A percentile compares a stretch with the other conserved stretches of the same genome.
These are phyloP conservation scores for Erythrocebus patas DNA, from an alignment of 2,113 vertebrate genomes.

Conservation along the genomic window DNA sequence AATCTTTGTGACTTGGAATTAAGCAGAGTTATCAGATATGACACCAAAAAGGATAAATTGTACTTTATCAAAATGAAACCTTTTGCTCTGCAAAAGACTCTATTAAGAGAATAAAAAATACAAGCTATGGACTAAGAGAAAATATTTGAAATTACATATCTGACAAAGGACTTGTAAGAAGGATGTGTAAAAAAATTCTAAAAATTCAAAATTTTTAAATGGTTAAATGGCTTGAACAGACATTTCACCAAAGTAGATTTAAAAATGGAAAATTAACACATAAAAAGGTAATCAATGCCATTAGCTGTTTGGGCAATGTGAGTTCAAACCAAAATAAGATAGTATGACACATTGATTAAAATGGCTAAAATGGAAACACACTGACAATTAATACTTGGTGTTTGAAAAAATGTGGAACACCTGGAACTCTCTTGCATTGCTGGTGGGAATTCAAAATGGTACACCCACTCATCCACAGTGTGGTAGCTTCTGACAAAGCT, in stretches of 20 bases:
- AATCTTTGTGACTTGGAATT: neutral
- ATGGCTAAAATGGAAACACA: neutral
- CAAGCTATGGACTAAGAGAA: neutral
- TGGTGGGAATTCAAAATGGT: neutral
- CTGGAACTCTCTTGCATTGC: neutral
- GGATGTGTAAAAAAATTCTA: neutral
- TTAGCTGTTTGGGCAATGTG: neutral
- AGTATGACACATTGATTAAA: neutral
- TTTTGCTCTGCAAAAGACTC: neutral
- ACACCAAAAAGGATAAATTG: neutral
- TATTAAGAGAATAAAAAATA: neutral
- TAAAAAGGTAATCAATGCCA: neutral
- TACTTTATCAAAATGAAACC: neutral
- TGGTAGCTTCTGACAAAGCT: neutral
- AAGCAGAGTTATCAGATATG: neutral
- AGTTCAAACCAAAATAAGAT: neutral
- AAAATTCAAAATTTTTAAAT: conserved; percentile 22
- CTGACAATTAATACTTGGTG: neutral
- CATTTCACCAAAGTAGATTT: neutral
- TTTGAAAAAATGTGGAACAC: neutral
- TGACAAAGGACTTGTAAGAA: neutral
- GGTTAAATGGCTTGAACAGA: neutral
- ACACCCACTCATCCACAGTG: neutral
- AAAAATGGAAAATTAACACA: neutral
- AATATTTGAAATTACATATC: neutral